Evolutionary conservation across 2,797 vertebrate species (phyloP), one percentile per base, ranked within the genome.

Genomic region (Brotogeris chrysoptera): DNA sequence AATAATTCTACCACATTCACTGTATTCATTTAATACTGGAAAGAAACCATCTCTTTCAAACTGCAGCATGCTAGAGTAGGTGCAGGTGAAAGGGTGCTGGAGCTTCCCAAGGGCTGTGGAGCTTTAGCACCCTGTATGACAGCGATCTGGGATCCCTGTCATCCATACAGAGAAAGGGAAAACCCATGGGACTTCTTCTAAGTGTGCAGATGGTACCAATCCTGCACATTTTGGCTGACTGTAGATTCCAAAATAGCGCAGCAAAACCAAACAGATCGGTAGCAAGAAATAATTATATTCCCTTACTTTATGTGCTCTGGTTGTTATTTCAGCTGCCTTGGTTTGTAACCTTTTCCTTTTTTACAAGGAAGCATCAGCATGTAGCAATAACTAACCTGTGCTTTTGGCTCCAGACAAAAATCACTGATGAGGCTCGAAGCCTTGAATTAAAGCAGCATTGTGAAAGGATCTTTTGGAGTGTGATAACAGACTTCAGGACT

Each of bases 71-170:
- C 10, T 28, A 8, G 17, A 25, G 8, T 14, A 72, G 52, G 12
- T 0, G 1, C 11, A 32, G 13, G 20, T 71, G 30, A 65, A 74
- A 70, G 16, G 46, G 6, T 57, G 36, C 2, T 49, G 23, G 10
- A 34, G 12, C 41, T 71, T 73, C 30, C 19, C 23, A 59, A 25
- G 49, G 16, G 23, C 52, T 71, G 14, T 32, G 32, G 41, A 47
- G 6, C 44, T n/a, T 23, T 16, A 2, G 3, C 36, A n/a, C 4
- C 19, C 2, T 1, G 23, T 34, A 0, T 2, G 18, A 24, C 11
- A 73, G 16, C 5, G 63, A 27, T 24, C 11, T 38, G 43, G 16
- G 11, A 69, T 63, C 69, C 39, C 46, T 38, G 25, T 57, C 24
- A 61, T 47, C 60, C 11, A 0, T 74, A 50, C 7, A 19, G 38